Conservation (phyloP, 2,888 invertebrate genomes). For the Drosophila anomelani region DNA sequence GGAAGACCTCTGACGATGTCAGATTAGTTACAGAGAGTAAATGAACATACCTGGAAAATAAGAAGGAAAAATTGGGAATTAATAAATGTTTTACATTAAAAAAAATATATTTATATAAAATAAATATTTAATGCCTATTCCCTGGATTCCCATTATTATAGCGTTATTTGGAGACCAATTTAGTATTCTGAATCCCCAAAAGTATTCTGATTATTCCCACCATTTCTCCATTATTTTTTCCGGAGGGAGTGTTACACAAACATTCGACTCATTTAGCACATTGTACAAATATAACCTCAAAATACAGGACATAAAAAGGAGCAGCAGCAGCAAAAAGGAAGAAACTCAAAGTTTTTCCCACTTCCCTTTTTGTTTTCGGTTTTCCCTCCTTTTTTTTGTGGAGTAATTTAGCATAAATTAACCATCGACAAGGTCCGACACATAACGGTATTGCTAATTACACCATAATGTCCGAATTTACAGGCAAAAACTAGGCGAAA, state of each 20-base stretch:
- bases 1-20: conserved; percentile 49
- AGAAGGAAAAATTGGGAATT: conserved; percentile 9
- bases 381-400: background rate
- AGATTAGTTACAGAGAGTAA: background rate
- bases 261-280: conserved; percentile 77
- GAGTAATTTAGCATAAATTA: conserved; percentile 72
- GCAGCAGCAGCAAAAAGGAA: conserved; percentile 1
- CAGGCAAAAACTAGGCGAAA: conserved; percentile 34
- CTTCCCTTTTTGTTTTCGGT: conserved; percentile 5
- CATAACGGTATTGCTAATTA: conserved; percentile 77
- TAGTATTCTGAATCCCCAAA: no score
- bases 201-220: background rate
- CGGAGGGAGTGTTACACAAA: conserved; percentile 44
- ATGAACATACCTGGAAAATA: conserved; percentile 66
- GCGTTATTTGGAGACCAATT: conserved; percentile 43
- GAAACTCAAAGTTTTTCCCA: conserved; percentile 32
- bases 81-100: conserved; percentile 10
- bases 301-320: conserved; percentile 30
- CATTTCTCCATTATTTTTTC: background rate
- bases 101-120: background rate
- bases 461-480: conserved; percentile 72
- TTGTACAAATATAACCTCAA: conserved; percentile 70
- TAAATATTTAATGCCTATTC: background rate
- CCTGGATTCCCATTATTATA: conserved; percentile 27
- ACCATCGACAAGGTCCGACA: conserved; percentile 62